Conservation (phyloP, 2,888 invertebrate species). For the Pimpla rufipes region DNA sequence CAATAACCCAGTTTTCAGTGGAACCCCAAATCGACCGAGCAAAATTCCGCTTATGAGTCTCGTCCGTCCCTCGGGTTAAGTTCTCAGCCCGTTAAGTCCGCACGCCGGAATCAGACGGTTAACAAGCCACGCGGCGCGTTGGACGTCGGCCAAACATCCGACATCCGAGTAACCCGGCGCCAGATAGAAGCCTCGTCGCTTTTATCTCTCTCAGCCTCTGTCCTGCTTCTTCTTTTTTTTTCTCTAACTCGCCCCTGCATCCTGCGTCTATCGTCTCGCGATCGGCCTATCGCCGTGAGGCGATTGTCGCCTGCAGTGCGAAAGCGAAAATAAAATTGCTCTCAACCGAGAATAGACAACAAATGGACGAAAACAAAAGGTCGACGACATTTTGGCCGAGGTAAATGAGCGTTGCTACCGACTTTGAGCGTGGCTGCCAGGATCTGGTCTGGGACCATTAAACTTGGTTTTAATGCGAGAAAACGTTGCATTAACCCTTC, state of each 20-base stretch:
- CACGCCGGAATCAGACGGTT: conserved; percentile 35
- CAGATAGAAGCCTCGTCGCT: conserved; percentile 50
- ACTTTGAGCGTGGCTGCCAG: not conserved
- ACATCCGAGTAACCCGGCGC: conserved; percentile 50
- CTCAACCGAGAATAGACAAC: conserved; percentile 35
- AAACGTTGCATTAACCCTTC: too few relatives aligned
- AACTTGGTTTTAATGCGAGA: not conserved
- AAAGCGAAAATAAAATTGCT: conserved; percentile 51
- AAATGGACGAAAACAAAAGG: not conserved
- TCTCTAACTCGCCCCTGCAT: conserved; percentile 3
- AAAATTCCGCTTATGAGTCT: conserved; percentile 4
- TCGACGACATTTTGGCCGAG: not conserved
- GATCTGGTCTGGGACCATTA: not conserved
- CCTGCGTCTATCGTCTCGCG: conserved; percentile 11
- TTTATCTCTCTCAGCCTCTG: not conserved
- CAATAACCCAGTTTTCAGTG: not conserved
- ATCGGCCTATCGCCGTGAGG: conserved; percentile 40
- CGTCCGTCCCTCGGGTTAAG: not conserved
- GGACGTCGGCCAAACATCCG: conserved; percentile 59
- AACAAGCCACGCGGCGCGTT: conserved; percentile 33
- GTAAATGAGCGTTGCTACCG: not conserved
- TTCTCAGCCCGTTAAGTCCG: conserved; percentile 3
- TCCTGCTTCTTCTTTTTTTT: too few relatives aligned
- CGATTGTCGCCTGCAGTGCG: not conserved
- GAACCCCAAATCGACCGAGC: not conserved